Percentiles rank a stretch among this genome's conserved stretches.
These are phyloP conservation scores for Eutrigla gurnardus DNA, from an alignment of 2,797 vertebrate species.

Conservation along the genomic window DNA sequence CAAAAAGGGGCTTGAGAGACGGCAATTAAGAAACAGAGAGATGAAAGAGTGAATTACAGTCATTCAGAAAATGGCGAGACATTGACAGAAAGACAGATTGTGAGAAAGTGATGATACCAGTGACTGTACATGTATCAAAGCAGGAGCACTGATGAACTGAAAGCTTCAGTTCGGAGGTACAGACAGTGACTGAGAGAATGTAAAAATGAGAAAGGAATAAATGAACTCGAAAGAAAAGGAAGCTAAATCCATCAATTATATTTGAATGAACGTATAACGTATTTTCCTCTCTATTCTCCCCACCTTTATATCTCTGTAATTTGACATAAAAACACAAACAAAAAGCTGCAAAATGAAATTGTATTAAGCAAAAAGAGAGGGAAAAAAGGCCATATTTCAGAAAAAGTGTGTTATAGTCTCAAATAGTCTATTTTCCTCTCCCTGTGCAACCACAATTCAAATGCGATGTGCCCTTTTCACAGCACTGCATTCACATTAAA, in stretches of 20 bases:
- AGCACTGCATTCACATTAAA: conserved; percentile 19
- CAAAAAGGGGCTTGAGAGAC: conserved; percentile 39
- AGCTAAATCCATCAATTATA: conserved; percentile 39
- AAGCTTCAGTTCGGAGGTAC: conserved; percentile 15
- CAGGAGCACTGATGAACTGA: conserved; percentile 39
- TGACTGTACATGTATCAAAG: conserved; percentile 24
- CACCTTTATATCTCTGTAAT: conserved; percentile 11
- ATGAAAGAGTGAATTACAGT: conserved; percentile 61
- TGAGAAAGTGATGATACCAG: conserved; percentile 39
- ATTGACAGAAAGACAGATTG: conserved; percentile 32
- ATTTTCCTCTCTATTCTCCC: background rate
- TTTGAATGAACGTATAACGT: background rate
- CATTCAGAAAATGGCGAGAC: conserved; percentile 35
- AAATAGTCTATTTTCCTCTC: background rate
- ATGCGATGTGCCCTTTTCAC: conserved; percentile 18
- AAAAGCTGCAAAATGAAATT: background rate
- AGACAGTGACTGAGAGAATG: conserved; percentile 18
- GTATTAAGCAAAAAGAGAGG: background rate
- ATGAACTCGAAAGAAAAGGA: conserved; percentile 21
- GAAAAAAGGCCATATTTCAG: background rate
- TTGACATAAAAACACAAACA: conserved; percentile 5
- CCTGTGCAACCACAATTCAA: conserved; percentile 13
- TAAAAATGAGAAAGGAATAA: conserved; percentile 19
- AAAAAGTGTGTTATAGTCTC: background rate
- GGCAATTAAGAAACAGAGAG: conserved; percentile 48